These are phyloP conservation scores for Leptoclinus maculatus DNA, from an alignment of 2,797 vertebrate genomes.

Conservation along the genomic window DNA sequence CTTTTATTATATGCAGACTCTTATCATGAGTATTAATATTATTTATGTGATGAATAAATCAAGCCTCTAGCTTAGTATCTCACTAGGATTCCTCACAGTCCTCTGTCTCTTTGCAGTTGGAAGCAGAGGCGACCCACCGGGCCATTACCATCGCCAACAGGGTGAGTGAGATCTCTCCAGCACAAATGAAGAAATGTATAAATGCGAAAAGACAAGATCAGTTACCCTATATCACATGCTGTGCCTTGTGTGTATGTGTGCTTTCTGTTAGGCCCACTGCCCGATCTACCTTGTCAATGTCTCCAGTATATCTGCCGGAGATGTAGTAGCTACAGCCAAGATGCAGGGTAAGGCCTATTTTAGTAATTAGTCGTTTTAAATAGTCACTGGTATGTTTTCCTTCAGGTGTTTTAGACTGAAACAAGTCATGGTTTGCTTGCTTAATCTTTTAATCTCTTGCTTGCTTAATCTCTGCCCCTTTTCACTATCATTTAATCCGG, in stretches of 20 bases:
- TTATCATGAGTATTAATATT: neutral
- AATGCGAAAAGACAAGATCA: neutral
- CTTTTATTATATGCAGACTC: neutral
- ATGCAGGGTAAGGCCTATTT: slow-evolving; percentile 91
- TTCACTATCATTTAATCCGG: neutral
- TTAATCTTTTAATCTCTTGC: slow-evolving; percentile 21
- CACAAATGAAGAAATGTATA: neutral
- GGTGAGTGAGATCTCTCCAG: slow-evolving; percentile 81
- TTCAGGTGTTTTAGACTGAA: neutral
- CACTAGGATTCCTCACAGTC: neutral
- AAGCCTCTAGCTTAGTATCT: neutral
- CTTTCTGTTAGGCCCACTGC: slow-evolving; percentile 88
- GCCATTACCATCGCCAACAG: slow-evolving; percentile 95
- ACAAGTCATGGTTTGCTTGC: neutral
- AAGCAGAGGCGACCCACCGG: slow-evolving; percentile 94
- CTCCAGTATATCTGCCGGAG: slow-evolving; percentile 95
- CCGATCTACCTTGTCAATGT: slow-evolving; percentile 95
- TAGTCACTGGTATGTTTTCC: neutral
- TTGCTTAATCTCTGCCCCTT: slow-evolving; percentile 9
- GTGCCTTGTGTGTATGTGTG: neutral
- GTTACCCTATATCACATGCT: neutral
- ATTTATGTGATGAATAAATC: slow-evolving; percentile 7
- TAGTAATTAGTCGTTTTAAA: neutral
- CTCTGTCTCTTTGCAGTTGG: slow-evolving; percentile 84
- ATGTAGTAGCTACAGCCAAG: slow-evolving; percentile 93